Base-by-base conservation (phyloP, 2,113 vertebrate species). In the Puffinus mauretanicus region DNA sequence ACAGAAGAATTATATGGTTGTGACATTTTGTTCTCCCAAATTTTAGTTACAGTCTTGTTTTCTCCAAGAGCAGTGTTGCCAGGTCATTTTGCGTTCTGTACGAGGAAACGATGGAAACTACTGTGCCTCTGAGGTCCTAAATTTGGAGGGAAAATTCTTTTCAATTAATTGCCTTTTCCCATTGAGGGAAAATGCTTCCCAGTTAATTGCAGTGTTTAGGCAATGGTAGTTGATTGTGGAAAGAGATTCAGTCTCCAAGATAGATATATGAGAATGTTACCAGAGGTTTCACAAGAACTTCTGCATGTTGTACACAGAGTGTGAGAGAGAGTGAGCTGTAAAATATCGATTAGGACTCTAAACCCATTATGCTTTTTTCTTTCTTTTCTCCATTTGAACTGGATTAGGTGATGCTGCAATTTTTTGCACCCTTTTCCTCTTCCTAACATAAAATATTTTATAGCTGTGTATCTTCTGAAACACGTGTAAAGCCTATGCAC, bases 21-120 rank as follows among this genome's bases (percentile, higher is more conserved):
- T 95, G 93, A 85, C 64, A 88, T 94, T 97, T 96, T 92, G 67
- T 95, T 94, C 46, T 70, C 82, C 72, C 24, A 77, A 64, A 93
- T 94, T 65, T 94, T 94, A 95, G 71, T 66, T 77, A 76, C 79
- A 72, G 76, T 87, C 47, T 64, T 14, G 3, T 88, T 88, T 85
- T 94, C 55, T 77, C 11, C 5, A 12, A 57, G 24, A 61, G 42
- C 54, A 34, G 6, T 30, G 34, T 76, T 61, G n/a, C 26, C 72
- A 44, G 62, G 40, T 67, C 30, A 38, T 61, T 67, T 92, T 92
- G 32, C 10, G 11, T 76, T 89, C 44, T 64, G 8, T 38, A 30
- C 7, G 11, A 82, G 44, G 81, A 64, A 67, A 84, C 0, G 0
- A 16, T 57, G 61, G 38, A 90, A 83, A 77, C 16, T 82, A 6